Base-by-base conservation (phyloP, 2,888 invertebrate genomes). In the Eretmocerus hayati region DNA sequence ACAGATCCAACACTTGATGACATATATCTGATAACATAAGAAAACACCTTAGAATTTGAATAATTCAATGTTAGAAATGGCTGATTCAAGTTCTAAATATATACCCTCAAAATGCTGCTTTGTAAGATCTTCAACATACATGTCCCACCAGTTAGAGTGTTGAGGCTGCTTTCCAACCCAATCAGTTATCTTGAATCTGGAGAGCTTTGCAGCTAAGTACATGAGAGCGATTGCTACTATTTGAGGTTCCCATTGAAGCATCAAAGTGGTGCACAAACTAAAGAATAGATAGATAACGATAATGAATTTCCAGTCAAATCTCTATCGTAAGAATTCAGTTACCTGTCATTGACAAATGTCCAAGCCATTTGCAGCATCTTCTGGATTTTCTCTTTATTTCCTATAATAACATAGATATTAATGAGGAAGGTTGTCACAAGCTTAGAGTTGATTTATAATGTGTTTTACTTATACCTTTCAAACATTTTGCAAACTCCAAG, bases 361-460 rank as follows among this genome's bases (percentile, higher is more conserved):
- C 96, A 97, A 2, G 96, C 94, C 93, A 95, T 95, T 74, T 97
- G 96, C 1, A 97, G 92, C 87, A 96, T 90, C 72, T 92, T 92
- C 62, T 94, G 89, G 41, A 94, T 74, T 71, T 92, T 92, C 13
- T 80, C 80, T 69, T 91, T 90, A 66, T 95, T 94, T 23, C 92
- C 81, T 77, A 58, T 4, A 64, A 62, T 37, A n/a, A n/a, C n/a
- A n/a, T n/a, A n/a, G n/a, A n/a, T n/a, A n/a, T n/a, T n/a, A n/a
- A n/a, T n/a, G n/a, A n/a, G n/a, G n/a, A n/a, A n/a, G n/a, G 26
- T 11, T 11, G 11, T 26, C 6, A 9, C 8, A 26, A 26, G 6
- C 8, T 26, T 6, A 26, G 11, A 26, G 26, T 26, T 26, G 6
- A 6, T 26, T 26, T 26, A 9, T 9, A 26, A 26, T 9, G 11